Base-by-base conservation (phyloP, 1,140 invertebrate species). In the Paraescarpia echinospica region DNA sequence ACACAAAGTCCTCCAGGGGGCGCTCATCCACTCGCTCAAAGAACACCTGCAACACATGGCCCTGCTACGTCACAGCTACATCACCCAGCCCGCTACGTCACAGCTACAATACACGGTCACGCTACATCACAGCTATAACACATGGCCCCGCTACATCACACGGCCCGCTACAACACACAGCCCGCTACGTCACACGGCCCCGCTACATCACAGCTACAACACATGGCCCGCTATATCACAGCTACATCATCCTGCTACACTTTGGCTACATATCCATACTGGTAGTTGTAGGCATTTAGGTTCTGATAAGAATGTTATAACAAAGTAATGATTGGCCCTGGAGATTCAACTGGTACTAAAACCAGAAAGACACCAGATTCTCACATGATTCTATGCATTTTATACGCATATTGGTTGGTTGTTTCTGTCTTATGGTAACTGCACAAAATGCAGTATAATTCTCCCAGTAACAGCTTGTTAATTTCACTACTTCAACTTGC, bases 1-100 rank as follows among this genome's bases (percentile, higher is more conserved):
- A 97, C 0, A 98, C 97, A 34, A 99, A 97, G 94, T 98, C 98
- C 35, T 98, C 97, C 92, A 99, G 97, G 96, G 98, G 92, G 48
- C 94, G 93, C 93, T 98, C 98, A 95, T 98, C 98, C 0, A 98
- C 97, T 91, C 97, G 97, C 94, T 98, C 97, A 96, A 99, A 99
- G 96, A 98, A 98, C 89, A 97, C 97, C 96, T 98, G 97, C 93
- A 98, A 97, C 89, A 93, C 89, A 90, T 18, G 27, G 89, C 89
- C 59, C 41, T 18, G 59, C 59, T 77, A 31, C 22, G 27, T 77
- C 59, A 77, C 59, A 77, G 59, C 12, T 31, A 77, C 22, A 77
- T 6, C 41, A 41, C 41, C 4, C 41, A 41, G n/a, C 41, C 41
- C 41, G 41, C 41, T 41, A 41, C 12, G 41, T 77, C 59, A 31